Percentiles rank a stretch among this genome's conserved stretches.
phyloP scores from a whole-genome alignment of 1,140 invertebrate species.

The Cotesia glomerata region DNA sequence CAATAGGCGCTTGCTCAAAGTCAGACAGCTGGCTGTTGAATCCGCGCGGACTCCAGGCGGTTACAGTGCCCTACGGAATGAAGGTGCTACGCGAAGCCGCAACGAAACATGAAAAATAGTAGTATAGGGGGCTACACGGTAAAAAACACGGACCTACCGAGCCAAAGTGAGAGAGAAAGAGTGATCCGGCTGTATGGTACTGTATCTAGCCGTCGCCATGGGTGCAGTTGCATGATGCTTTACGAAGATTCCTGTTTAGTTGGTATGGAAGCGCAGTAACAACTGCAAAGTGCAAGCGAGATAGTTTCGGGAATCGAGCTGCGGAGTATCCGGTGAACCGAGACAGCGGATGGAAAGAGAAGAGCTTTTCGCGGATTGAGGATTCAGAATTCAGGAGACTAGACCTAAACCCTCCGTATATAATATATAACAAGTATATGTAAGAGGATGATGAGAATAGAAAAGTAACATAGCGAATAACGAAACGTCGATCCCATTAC shows the following conservation, averaged over 20 bases:
- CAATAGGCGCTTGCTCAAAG: slow-evolving; percentile 43
- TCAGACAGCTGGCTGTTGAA: slow-evolving; percentile 32
- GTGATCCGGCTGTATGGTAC: background rate
- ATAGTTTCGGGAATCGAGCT: slow-evolving; percentile 3
- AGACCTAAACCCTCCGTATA: too few species aligned
- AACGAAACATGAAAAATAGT: slow-evolving; percentile 64
- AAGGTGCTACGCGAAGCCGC: slow-evolving; percentile 65
- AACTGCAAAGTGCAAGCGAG: background rate
- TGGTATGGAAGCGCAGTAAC: slow-evolving; percentile 20
- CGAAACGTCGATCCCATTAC: slow-evolving; percentile 65
- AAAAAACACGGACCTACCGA: slow-evolving; percentile 23
- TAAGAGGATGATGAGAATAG: slow-evolving; percentile 53
- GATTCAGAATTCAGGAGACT: too few species aligned
- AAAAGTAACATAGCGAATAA: slow-evolving; percentile 60
- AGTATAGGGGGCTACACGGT: slow-evolving; percentile 55
- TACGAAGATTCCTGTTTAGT: slow-evolving; percentile 4
- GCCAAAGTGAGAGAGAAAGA: slow-evolving; percentile 26
- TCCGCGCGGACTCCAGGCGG: slow-evolving; percentile 53
- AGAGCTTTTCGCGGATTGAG: slow-evolving; percentile 30
- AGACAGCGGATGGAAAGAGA: slow-evolving; percentile 36
- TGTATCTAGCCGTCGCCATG: too few species aligned
- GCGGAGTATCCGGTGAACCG: slow-evolving; percentile 50
- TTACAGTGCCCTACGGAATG: slow-evolving; percentile 50
- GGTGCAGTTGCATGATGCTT: too few species aligned
- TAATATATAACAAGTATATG: too few species aligned